These are phyloP conservation scores for Zaprionus gabonicus DNA, from an alignment of 1,140 invertebrate genomes.

Conservation along the genomic window DNA sequence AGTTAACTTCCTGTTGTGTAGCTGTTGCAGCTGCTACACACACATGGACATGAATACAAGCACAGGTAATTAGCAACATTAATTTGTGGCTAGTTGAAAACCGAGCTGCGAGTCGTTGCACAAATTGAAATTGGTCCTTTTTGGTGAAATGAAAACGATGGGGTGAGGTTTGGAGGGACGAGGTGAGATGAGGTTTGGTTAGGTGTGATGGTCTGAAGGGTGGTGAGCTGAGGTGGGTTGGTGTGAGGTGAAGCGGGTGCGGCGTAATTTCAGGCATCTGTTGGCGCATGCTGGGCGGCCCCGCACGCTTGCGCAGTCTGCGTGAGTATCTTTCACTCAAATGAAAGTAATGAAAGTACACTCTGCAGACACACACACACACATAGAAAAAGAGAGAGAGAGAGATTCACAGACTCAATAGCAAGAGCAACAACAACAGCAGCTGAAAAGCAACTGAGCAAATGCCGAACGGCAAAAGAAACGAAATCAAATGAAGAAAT, in stretches of 20 bases:
- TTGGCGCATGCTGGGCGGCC: constrained; percentile 39
- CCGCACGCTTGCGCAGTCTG: constrained; percentile 33
- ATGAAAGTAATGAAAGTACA: constrained; percentile 82
- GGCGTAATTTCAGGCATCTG: background rate
- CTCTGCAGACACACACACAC: constrained; percentile 21
- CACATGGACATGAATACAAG: background rate
- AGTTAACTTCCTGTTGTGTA: constrained; percentile 68
- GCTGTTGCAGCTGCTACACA: constrained; percentile 51
- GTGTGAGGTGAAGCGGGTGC: background rate
- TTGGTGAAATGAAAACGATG: constrained; percentile 66
- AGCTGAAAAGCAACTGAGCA: no score
- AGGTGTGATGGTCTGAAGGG: background rate
- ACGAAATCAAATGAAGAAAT: constrained; percentile 83
- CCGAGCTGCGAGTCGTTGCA: constrained; percentile 47
- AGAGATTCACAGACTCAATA: constrained; percentile 1
- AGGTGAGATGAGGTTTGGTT: background rate
- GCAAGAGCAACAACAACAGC: no score
- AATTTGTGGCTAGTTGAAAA: constrained; percentile 69
- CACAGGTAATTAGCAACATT: constrained; percentile 60
- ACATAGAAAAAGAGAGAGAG: background rate
- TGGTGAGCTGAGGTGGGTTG: background rate
- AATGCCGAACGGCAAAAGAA: constrained; percentile 34
- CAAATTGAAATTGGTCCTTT: constrained; percentile 80
- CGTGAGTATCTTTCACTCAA: constrained; percentile 77
- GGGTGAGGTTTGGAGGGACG: no score